Evolutionary conservation across 1,140 invertebrate species (phyloP), one percentile per base, ranked within the genome.

Genomic region (Ceratosolen fusciceps): DNA sequence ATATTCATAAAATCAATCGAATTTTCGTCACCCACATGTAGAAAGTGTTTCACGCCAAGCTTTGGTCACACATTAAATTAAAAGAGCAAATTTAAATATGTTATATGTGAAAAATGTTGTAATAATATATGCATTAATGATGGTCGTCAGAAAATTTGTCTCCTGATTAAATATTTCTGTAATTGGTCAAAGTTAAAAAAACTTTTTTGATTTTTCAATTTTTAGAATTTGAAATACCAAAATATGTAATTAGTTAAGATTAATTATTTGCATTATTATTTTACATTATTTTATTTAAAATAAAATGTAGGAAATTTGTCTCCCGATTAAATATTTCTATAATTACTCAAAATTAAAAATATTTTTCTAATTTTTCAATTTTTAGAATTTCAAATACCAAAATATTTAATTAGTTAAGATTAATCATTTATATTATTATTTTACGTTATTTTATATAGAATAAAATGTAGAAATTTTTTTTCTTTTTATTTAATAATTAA

Each of bases 221-320:
- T n/a, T n/a, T n/a, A n/a, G n/a, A n/a, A n/a, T n/a, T n/a, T n/a
- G n/a, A n/a, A n/a, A n/a, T n/a, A n/a, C n/a, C n/a, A n/a, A n/a
- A n/a, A n/a, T n/a, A n/a, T n/a, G n/a, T n/a, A n/a, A n/a, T n/a
- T n/a, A n/a, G n/a, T n/a, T n/a, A n/a, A n/a, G n/a, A n/a, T n/a
- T n/a, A n/a, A n/a, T n/a, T n/a, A n/a, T n/a, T n/a, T n/a, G n/a
- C n/a, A n/a, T n/a, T n/a, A n/a, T n/a, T n/a, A n/a, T n/a, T n/a
- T n/a, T n/a, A n/a, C n/a, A n/a, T n/a, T n/a, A n/a, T n/a, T n/a
- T n/a, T n/a, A n/a, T n/a, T n/a, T n/a, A n/a, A n/a, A n/a, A n/a
- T n/a, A n/a, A n/a, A n/a, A n/a, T n/a, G n/a, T n/a, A 95, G 95
- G 95, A 95, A 95, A 95, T 95, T 94, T 95, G 94, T 95, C 94